Conservation (phyloP, 2,113 vertebrate genomes). For the Boleophthalmus pectinirostris region DNA sequence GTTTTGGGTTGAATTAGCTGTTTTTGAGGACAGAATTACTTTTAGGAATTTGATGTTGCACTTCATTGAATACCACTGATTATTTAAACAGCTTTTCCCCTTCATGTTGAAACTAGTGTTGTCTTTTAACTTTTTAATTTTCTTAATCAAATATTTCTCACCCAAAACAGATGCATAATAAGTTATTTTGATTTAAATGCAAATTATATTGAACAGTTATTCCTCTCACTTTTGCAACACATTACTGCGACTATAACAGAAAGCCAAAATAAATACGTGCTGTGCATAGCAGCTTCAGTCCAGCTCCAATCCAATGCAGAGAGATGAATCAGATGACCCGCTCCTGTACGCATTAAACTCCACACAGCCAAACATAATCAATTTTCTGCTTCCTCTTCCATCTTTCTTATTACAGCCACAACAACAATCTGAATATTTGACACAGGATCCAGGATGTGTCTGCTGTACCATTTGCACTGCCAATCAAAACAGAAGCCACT, state of each 20-base stretch:
- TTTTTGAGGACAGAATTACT: too few relatives aligned
- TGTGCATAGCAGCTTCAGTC: not conserved
- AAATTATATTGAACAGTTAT: not conserved
- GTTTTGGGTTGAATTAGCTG: too few relatives aligned
- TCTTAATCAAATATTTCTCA: too few relatives aligned
- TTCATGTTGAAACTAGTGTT: too few relatives aligned
- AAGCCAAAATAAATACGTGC: not conserved
- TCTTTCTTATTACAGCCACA: constrained; percentile 8
- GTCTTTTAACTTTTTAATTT: too few relatives aligned
- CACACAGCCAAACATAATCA: constrained; percentile 4
- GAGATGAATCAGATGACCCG: not conserved
- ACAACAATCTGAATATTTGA: constrained; percentile 8
- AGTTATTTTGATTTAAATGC: not conserved
- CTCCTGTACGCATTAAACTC: not conserved
- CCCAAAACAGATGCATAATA: too few relatives aligned
- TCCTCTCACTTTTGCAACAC: not conserved
- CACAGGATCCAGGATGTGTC: not conserved
- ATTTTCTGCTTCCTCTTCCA: constrained; percentile 9
- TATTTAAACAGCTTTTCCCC: too few relatives aligned
- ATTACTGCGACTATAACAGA: not conserved
- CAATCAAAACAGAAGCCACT: constrained; percentile 2
- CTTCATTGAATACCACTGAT: too few relatives aligned
- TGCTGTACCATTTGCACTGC: constrained; percentile 1
- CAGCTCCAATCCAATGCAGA: not conserved
- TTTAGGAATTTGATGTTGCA: too few relatives aligned